Percentiles rank a stretch among this genome's conserved stretches.
Evolutionary conservation across 2,797 vertebrate genomes (phyloP).

Genomic region (Galaxias olidus): DNA sequence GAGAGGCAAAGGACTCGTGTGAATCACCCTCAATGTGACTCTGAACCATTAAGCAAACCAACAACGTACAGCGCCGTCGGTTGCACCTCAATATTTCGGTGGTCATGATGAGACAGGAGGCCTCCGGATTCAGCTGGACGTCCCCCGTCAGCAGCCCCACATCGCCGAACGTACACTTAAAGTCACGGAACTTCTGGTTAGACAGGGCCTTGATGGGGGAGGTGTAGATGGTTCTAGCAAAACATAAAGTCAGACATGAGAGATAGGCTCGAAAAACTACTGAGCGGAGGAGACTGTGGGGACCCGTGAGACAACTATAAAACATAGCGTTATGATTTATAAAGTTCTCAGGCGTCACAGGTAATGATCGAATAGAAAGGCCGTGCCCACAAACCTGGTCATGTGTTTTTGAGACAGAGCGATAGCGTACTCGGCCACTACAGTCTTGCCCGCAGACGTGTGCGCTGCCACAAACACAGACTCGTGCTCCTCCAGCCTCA

Average conservation of each 20-base stretch:
- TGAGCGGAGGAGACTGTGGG: too few species aligned
- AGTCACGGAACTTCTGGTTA: conserved; percentile 95
- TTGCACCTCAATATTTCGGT: conserved; percentile 89
- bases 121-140: conserved; percentile 87
- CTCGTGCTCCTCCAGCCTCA: conserved; percentile 85
- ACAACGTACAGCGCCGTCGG: too few species aligned
- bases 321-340: too few species aligned
- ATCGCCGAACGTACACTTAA: conserved; percentile 86
- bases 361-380: too few species aligned
- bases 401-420: conserved; percentile 93
- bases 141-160: conserved; percentile 91
- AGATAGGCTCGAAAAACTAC: background rate
- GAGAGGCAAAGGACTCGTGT: conserved; percentile 1
- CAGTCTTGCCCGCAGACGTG: conserved; percentile 92
- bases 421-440: conserved; percentile 92
- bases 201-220: conserved; percentile 93
- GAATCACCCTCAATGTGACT: too few species aligned
- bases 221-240: conserved; percentile 86
- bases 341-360: too few species aligned
- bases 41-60: too few species aligned
- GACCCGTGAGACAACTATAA: too few species aligned
- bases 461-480: conserved; percentile 92
- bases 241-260: conserved; percentile 4
- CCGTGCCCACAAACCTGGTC: conserved; percentile 78
- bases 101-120: conserved; percentile 94